Percentiles rank a stretch among this genome's conserved stretches.
phyloP scores from a whole-genome alignment of 2,888 invertebrate species.

The Chrysodeixis includens region DNA sequence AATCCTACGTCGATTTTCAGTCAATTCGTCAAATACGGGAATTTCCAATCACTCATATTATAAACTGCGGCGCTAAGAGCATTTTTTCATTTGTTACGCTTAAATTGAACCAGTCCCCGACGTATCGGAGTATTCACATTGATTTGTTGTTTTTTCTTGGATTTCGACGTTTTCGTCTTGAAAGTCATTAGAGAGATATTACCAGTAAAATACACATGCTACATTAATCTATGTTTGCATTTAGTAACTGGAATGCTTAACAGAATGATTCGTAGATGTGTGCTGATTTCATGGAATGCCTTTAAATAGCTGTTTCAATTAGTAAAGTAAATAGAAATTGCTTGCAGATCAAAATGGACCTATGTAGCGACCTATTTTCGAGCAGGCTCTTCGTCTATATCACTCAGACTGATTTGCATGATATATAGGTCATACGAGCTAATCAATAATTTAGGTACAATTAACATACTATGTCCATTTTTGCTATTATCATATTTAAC shows the following conservation, averaged over 20 bases:
- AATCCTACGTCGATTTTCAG: constrained; percentile 50
- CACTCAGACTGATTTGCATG: background rate
- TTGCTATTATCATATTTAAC: no score
- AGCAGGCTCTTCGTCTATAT: constrained; percentile 18
- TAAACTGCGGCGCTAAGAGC: constrained; percentile 60
- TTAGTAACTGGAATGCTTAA: no score
- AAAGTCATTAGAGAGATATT: background rate
- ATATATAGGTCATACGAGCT: background rate
- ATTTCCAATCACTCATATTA: constrained; percentile 57
- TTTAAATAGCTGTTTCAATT: constrained; percentile 38
- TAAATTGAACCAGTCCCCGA: constrained; percentile 46
- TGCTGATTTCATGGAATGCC: constrained; percentile 5
- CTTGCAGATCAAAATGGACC: constrained; percentile 20
- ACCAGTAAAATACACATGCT: constrained; percentile 10
- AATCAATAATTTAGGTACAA: background rate
- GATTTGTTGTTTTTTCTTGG: background rate
- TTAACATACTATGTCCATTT: no score
- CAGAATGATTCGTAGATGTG: constrained; percentile 19
- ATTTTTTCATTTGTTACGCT: constrained; percentile 67
- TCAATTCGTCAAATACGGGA: constrained; percentile 55
- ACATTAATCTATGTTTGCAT: no score
- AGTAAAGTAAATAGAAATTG: constrained; percentile 42
- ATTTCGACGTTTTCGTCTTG: background rate
- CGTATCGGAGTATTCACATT: constrained; percentile 9
- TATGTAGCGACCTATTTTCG: background rate